Base-by-base conservation (phyloP, 2,888 invertebrate genomes). In the Cerceris rybyensis region DNA sequence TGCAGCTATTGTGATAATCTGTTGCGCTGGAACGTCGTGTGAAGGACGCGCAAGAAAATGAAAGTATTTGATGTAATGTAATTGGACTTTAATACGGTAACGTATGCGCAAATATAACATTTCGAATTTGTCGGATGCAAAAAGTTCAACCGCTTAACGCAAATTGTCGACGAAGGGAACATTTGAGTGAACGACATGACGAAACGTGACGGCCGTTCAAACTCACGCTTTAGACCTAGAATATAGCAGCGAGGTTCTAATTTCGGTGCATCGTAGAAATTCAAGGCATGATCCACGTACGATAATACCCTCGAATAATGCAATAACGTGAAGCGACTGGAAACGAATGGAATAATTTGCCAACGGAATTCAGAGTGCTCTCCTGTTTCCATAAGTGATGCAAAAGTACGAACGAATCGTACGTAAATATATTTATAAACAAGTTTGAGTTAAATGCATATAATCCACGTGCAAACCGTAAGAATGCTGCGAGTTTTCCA, bases 171-270 rank as follows among this genome's bases (percentile, higher is more conserved):
- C 55, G 43, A 43, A 7, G 67, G 64, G 70, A 76, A 82, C 65
- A 74, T 86, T 78, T 52, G 67, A 60, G 28, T 64, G 75, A 66
- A 70, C 73, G 70, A 54, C 50, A 60, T 28, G 46, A 55, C 17
- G 77, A 77, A 72, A 74, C 85, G 86, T 80, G 86, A 86, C 82
- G 50, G 59, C 43, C 83, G 81, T 86, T 85, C 80, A 63, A 81
- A 84, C 71, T 73, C 66, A 70, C 70, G 60, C 71, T 68, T 79
- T 63, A 70, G 67, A 82, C 46, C 57, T 75, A 77, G 78, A 50
- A 70, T 50, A 65, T 54, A 49, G 68, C 73, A 64, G 66, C 64
- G 63, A 75, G 76, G 70, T 78, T 81, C 77, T 78, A 87, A 81
- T 86, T 85, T 71, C 63, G 50, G 39, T 61, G 71, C 65, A 72